Base-by-base conservation (phyloP, 2,113 vertebrate species). In the Arvicanthis niloticus region DNA sequence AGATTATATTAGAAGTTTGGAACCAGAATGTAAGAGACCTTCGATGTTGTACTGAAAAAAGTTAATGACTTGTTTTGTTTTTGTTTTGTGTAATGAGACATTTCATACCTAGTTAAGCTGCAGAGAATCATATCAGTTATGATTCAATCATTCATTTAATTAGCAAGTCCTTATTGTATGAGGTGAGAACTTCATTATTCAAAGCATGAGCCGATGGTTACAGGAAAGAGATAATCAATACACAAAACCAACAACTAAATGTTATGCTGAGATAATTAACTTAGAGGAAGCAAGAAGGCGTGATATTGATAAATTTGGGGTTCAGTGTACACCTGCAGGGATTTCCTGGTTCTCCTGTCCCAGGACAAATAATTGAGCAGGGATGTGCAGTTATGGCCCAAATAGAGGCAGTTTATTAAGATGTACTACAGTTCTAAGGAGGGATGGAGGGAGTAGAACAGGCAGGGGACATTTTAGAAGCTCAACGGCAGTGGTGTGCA, bases 81-180 rank as follows among this genome's bases (percentile, higher is more conserved):
- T 67, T 87, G 21, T 90, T 92, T 73, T 40, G 89, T 10, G 21
- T 82, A 86, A 82, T 45, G 29, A 37, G 24, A 92, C 19, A 67
- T 81, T 94, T 96, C 45, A 72, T 42, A 77, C n/a, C 88, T 85
- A 65, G 45, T 91, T 89, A 93, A 93, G 12, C 24, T 93, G 22
- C 21, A 42, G 53, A 91, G 5, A 92, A 82, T 92, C 31, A 87
- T 73, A 88, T 88, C 29, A 68, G 42, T 84, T 77, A 56, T 22
- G 77, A 92, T 89, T 51, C 34, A 80, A 60, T 53, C 78, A 62
- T n/a, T 76, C 21, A 60, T 96, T 93, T 87, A 93, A 91, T 93
- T 76, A 93, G 53, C 9, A 77, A 87, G 42, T 68, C 31, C 48
- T 92, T 48, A 67, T 16, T 76, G 21, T 88, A 42, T 58, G 26